These are phyloP conservation scores for Rhipidura dahli DNA, from an alignment of 2,113 vertebrate species.

Conservation along the genomic window DNA sequence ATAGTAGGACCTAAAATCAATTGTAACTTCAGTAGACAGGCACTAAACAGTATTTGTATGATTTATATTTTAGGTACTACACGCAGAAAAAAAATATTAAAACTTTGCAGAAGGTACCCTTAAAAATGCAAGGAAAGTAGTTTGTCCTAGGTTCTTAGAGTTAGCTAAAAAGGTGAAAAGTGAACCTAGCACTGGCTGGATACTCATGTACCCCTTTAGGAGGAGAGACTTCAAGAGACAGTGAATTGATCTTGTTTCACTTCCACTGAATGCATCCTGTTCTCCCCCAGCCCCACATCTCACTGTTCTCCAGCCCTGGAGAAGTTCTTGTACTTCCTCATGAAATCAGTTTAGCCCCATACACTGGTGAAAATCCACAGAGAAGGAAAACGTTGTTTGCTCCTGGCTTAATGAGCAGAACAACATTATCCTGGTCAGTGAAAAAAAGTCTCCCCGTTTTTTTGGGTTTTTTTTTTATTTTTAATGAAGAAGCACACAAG, in stretches of 20 bases:
- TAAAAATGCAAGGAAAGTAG: not conserved
- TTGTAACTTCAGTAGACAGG: not conserved
- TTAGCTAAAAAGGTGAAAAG: not conserved
- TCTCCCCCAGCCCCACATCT: not conserved
- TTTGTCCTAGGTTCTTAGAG: not conserved
- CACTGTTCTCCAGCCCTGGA: not conserved
- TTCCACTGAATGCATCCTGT: rapidly evolving
- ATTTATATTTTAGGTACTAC: not conserved
- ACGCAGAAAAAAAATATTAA: not conserved
- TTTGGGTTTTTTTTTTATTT: not conserved
- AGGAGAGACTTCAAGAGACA: not conserved
- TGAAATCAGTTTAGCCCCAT: not conserved
- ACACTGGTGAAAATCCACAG: not conserved
- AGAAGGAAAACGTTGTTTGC: not conserved
- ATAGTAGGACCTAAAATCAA: not conserved
- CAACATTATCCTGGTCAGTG: not conserved
- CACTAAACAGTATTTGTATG: not conserved
- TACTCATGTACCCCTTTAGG: not conserved
- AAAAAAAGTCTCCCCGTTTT: not conserved
- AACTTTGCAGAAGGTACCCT: not conserved
- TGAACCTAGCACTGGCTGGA: not conserved
- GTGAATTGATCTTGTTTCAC: not conserved
- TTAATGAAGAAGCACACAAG: not conserved
- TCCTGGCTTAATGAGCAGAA: not conserved
- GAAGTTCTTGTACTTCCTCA: not conserved